Base-by-base conservation (phyloP, 2,797 vertebrate genomes). In the Hirundo rustica region DNA sequence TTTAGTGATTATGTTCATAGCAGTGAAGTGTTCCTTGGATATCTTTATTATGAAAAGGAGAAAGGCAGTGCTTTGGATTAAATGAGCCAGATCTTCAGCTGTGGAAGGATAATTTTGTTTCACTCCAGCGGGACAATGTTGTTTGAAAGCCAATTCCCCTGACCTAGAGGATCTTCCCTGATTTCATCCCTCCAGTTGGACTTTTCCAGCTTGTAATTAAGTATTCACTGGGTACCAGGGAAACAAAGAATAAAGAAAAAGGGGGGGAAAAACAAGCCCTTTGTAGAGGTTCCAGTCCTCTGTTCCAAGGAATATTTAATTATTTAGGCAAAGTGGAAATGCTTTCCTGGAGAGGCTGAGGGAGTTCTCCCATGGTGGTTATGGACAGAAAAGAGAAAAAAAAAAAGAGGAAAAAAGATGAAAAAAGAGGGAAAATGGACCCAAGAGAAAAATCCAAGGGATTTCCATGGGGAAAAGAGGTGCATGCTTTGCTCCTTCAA, bases 161-260 rank as follows among this genome's bases (percentile, higher is more conserved):
- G 93, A 85, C 62, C 83, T 79, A 89, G 88, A 73, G 83, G 73
- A 93, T 95, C 85, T 96, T 93, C 92, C 96, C 71, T 96, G 92
- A 95, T 79, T 95, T 94, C 53, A 95, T 95, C 55, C 92, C 83
- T 90, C 74, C 74, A 70, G 36, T 70, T 88, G 77, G 90, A 88
- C 76, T 93, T 93, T 96, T 95, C 94, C 92, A 64, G 47, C 53
- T 84, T 86, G 44, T 88, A 90, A 70, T 89, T 93, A 92, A 81
- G 70, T 66, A 76, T 79, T 77, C 48, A 26, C 45, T 0, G 32
- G 17, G 53, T 87, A 79, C 85, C 64, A 88, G 40, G 80, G 70
- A 95, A 96, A 95, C 80, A 93, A 93, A 93, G 58, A 78, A 68
- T 92, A 78, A 94, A 89, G 81, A 45, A 73, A 73, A 78, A 79